Conservation (phyloP, 1,140 invertebrate genomes). For the Brachionus rotundiformis region DNA sequence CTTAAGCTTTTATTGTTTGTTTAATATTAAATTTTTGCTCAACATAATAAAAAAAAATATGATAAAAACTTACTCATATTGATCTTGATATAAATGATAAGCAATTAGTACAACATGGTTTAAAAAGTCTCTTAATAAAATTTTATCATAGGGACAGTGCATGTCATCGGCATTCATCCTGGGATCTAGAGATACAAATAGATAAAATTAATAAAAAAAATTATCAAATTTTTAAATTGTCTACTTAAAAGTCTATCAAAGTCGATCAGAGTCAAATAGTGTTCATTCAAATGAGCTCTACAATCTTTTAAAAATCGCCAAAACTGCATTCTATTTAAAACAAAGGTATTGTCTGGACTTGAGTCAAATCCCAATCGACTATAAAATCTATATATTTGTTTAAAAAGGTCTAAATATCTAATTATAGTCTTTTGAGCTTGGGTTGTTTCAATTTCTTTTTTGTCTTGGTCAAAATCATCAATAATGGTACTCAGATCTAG, state of each 20-base stretch:
- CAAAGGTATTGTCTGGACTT: slow-evolving; percentile 63
- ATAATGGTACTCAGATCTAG: slow-evolving; percentile 1
- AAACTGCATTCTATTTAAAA: slow-evolving; percentile 64
- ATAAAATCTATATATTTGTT: slow-evolving; percentile 62
- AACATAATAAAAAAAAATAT: too few relatives aligned
- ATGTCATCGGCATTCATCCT: slow-evolving; percentile 56
- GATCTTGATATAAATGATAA: slow-evolving; percentile 58
- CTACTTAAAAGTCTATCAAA: slow-evolving; percentile 62
- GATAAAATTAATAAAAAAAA: background rate
- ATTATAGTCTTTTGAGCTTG: slow-evolving; percentile 58
- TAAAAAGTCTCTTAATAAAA: slow-evolving; percentile 61
- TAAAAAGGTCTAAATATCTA: slow-evolving; percentile 59
- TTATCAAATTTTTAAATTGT: background rate
- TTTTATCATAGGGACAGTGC: slow-evolving; percentile 62
- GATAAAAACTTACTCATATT: slow-evolving; percentile 57
- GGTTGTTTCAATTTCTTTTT: background rate
- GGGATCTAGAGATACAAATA: slow-evolving; percentile 54
- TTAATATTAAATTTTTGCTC: too few relatives aligned
- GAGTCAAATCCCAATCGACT: slow-evolving; percentile 60
- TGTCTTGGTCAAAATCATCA: background rate
- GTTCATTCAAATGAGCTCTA: slow-evolving; percentile 57
- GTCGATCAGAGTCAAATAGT: slow-evolving; percentile 58
- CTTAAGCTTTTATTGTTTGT: too few relatives aligned
- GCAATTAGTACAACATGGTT: slow-evolving; percentile 61
- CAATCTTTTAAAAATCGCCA: slow-evolving; percentile 65